Evolutionary conservation across 64 coral and sea anemone species (phyloP).

Genomic region (Actinia equina): DNA sequence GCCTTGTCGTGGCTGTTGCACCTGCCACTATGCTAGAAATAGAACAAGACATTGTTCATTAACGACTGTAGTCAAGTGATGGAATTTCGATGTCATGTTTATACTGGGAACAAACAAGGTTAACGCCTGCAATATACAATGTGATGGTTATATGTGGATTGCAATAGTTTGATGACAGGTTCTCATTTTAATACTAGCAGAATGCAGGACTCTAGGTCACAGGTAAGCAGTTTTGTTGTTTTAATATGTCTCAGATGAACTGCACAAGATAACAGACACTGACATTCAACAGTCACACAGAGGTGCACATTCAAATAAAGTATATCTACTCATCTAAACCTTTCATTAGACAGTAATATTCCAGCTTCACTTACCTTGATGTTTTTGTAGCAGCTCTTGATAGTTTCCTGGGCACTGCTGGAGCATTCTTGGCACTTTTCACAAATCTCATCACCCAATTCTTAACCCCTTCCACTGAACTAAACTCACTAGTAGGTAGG

Average conservation of each 20-base stretch:
- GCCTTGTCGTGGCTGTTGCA: slow-evolving; percentile 62
- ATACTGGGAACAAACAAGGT: no score
- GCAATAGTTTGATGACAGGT: no score
- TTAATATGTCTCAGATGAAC: background rate
- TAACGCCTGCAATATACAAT: no score
- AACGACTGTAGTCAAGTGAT: no score
- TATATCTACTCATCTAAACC: background rate
- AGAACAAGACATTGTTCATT: background rate
- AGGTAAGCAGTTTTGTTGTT: no score
- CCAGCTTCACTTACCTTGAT: slow-evolving; percentile 42
- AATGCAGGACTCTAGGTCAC: no score
- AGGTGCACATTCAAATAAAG: no score
- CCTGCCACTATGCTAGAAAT: slow-evolving; percentile 62
- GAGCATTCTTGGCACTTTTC: slow-evolving; percentile 88
- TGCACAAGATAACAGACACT: background rate
- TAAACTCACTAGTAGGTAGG: slow-evolving; percentile 74
- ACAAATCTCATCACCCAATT: slow-evolving; percentile 91
- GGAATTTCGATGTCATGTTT: no score
- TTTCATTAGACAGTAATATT: no score
- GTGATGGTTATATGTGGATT: no score
- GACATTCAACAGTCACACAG: background rate
- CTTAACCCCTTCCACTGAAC: slow-evolving; percentile 83
- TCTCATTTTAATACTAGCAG: background rate
- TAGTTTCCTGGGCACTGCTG: slow-evolving; percentile 63
- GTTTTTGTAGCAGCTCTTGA: slow-evolving; percentile 69